These are phyloP conservation scores for Ammodramus savannarum DNA, from an alignment of 2,113 vertebrate genomes.

Conservation along the genomic window DNA sequence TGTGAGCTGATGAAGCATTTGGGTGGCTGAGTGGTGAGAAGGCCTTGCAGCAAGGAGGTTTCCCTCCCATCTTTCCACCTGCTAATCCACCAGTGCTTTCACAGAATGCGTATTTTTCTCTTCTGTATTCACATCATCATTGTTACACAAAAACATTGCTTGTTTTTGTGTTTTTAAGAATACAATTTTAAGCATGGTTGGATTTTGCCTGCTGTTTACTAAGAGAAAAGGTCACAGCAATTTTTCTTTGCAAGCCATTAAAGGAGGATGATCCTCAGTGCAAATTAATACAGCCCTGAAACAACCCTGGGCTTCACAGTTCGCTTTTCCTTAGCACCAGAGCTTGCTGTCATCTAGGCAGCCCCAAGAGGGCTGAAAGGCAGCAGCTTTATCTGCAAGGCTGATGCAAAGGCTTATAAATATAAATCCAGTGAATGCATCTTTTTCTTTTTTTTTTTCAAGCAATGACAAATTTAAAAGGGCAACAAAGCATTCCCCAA, in stretches of 20 bases:
- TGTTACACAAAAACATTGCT: background rate
- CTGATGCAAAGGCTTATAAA: background rate
- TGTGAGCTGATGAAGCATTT: background rate
- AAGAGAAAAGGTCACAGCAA: background rate
- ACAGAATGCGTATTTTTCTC: background rate
- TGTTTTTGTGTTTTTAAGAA: background rate
- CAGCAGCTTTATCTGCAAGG: background rate
- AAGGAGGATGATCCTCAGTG: background rate
- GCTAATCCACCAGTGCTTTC: background rate
- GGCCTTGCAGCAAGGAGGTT: background rate
- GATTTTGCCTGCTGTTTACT: background rate
- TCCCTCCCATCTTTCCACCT: background rate
- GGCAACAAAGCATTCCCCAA: background rate
- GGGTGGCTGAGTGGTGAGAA: background rate
- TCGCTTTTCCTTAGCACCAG: background rate
- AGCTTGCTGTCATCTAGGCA: background rate
- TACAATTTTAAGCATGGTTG: constrained; percentile 2
- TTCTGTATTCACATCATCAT: background rate
- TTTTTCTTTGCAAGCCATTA: background rate
- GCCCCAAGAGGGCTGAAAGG: background rate
- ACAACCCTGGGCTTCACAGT: background rate
- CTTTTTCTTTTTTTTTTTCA: background rate
- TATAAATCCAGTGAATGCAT: background rate
- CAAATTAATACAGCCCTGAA: background rate
- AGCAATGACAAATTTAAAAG: background rate